Conservation (phyloP, 2,888 invertebrate genomes). For the Tribolium freemani region DNA sequence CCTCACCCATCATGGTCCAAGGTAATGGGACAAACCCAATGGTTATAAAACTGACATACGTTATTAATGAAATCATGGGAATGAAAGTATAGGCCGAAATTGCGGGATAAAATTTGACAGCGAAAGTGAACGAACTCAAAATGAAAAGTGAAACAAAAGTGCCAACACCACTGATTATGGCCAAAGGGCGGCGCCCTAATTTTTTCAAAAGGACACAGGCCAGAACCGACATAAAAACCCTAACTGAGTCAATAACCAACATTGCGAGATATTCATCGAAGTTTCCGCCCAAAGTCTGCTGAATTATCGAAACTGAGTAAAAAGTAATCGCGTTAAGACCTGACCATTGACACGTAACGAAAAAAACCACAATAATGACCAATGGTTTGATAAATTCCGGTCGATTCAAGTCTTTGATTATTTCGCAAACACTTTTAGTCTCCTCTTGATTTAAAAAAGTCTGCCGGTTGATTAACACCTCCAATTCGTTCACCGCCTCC, state of each 20-base stretch:
- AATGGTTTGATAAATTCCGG: conserved; percentile 73
- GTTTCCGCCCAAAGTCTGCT: conserved; percentile 71
- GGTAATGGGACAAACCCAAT: conserved; percentile 78
- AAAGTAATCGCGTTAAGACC: conserved; percentile 81
- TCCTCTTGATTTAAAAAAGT: not conserved
- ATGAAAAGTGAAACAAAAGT: conserved; percentile 73
- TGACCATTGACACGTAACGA: conserved; percentile 78
- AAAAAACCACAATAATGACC: conserved; percentile 75
- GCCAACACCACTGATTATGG: conserved; percentile 75
- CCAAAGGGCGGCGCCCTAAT: conserved; percentile 75
- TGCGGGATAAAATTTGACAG: conserved; percentile 45
- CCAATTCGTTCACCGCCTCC: conserved; percentile 70
- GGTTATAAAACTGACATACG: conserved; percentile 74
- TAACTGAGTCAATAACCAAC: conserved; percentile 75
- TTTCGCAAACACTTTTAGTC: conserved; percentile 45
- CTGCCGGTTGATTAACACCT: not conserved
- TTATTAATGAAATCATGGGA: conserved; percentile 69
- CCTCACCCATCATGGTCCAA: conserved; percentile 83
- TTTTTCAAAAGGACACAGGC: conserved; percentile 76
- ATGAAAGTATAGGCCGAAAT: conserved; percentile 45
- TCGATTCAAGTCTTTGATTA: conserved; percentile 12
- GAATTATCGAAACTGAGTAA: conserved; percentile 79
- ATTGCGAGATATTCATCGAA: conserved; percentile 78
- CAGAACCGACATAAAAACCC: conserved; percentile 74
- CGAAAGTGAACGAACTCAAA: conserved; percentile 49